phyloP scores from a whole-genome alignment of 1,140 invertebrate genomes.

The Cyphomyrmex costatus region DNA sequence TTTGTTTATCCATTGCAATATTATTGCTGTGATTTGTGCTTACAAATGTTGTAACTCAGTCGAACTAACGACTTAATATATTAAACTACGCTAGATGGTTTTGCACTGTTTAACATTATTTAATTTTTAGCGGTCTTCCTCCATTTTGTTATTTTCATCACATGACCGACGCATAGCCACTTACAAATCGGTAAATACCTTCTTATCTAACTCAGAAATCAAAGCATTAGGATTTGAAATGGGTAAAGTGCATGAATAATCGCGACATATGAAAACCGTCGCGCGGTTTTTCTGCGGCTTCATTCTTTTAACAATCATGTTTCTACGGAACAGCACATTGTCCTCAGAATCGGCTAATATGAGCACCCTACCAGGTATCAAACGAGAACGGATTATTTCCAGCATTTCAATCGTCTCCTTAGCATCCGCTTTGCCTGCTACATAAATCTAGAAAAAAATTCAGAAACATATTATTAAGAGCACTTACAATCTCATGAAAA shows the following conservation, averaged over 20 bases:
- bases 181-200: constrained; percentile 3
- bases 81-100: background rate
- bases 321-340: constrained; percentile 79
- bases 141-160: background rate
- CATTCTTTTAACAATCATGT: constrained; percentile 82
- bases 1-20: background rate
- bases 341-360: constrained; percentile 89
- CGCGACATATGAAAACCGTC: constrained; percentile 88
- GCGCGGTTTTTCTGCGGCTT: constrained; percentile 87
- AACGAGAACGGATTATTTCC: constrained; percentile 89
- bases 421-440: constrained; percentile 89
- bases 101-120: constrained; percentile 7
- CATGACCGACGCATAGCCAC: background rate
- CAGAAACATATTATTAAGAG: background rate
- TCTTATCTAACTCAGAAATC: constrained; percentile 74
- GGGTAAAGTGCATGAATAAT: background rate
- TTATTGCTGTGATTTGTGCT: background rate
- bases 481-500: background rate
- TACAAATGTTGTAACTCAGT: background rate
- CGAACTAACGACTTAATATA: background rate
- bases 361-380: constrained; percentile 91
- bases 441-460: constrained; percentile 88
- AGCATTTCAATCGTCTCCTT: constrained; percentile 90
- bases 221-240: constrained; percentile 86
- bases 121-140: background rate